These are phyloP conservation scores for Mormyrus hasselquistii DNA, from an alignment of 2,797 vertebrate genomes.

Conservation along the genomic window DNA sequence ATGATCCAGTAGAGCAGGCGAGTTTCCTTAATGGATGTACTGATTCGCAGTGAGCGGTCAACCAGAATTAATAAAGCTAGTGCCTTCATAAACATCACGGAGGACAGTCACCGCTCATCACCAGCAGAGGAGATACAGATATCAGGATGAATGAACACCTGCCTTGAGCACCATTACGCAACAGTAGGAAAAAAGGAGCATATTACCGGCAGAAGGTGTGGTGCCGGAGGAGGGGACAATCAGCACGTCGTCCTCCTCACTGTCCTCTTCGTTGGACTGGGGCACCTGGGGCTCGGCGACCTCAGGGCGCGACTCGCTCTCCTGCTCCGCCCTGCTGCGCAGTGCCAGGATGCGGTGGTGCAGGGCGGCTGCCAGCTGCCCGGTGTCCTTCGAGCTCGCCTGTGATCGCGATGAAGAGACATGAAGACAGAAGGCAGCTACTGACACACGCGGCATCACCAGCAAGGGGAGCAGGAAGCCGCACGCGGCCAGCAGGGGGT, in stretches of 20 bases:
- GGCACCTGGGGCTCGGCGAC: conserved; percentile 57
- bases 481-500: conserved; percentile 22
- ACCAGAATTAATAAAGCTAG: background rate
- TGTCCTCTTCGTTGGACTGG: conserved; percentile 70
- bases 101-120: background rate
- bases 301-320: conserved; percentile 55
- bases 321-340: conserved; percentile 67
- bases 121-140: background rate
- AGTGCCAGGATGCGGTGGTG: conserved; percentile 77
- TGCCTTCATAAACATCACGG: background rate
- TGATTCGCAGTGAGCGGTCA: background rate
- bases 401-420: conserved; percentile 25
- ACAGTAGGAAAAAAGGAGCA: background rate
- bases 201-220: conserved; percentile 14
- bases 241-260: conserved; percentile 62
- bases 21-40: background rate
- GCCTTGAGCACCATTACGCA: background rate
- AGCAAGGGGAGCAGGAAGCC: background rate
- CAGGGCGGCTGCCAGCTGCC: conserved; percentile 71
- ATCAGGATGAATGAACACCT: background rate
- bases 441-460: background rate
- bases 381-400: conserved; percentile 80
- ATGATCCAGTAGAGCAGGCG: background rate
- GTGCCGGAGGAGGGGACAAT: conserved; percentile 51
- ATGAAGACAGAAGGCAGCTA: background rate